Evolutionary conservation across 2,113 vertebrate genomes (phyloP).

Genomic region (Condylura cristata): DNA sequence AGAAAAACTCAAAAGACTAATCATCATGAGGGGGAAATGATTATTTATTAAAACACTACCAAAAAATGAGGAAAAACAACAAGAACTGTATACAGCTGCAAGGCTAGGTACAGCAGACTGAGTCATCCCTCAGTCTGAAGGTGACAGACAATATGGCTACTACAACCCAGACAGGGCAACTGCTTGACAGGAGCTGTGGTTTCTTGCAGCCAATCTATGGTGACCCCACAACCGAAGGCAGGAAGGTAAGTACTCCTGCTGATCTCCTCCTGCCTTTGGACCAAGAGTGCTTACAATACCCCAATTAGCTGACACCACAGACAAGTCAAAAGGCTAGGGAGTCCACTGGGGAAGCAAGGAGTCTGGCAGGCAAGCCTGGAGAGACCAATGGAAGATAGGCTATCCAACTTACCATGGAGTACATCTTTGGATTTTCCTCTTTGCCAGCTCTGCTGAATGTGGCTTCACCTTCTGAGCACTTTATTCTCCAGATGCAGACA

Average conservation of each 20-base stretch:
- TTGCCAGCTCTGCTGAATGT: neutral
- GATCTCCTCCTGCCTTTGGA: neutral
- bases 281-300: neutral
- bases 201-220: neutral
- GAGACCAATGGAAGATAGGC: fast-evolving
- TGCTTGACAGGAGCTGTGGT: neutral
- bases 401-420: neutral
- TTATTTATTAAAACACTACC: neutral
- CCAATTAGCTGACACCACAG: neutral
- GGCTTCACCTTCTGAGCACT: neutral
- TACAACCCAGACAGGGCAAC: neutral
- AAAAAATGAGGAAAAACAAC: neutral
- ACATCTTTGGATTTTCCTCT: neutral
- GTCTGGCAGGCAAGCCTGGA: too few relatives aligned
- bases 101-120: too few relatives aligned
- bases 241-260: fast-evolving
- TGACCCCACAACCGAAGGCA: neutral
- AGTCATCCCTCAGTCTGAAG: too few relatives aligned
- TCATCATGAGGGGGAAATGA: neutral
- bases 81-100: neutral
- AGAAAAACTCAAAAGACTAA: neutral
- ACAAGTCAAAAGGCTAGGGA: neutral
- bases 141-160: neutral
- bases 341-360: too few relatives aligned
- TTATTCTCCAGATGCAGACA: neutral